Evolutionary conservation across 2,113 vertebrate species (phyloP), one percentile per base, ranked within the genome.

Genomic region (Asarcornis scutulata): DNA sequence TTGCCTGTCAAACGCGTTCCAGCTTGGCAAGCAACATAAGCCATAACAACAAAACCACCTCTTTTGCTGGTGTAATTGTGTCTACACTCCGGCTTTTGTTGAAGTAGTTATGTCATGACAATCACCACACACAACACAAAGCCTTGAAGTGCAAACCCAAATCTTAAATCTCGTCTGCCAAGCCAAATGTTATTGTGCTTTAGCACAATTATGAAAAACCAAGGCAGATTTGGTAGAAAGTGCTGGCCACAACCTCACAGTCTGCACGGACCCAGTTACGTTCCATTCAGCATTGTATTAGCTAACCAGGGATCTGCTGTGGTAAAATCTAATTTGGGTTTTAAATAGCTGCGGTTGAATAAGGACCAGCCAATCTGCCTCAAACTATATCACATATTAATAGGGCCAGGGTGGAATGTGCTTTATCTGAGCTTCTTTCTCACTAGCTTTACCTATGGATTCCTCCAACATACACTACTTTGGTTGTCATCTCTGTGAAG

Each of bases 101-200:
- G 85, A 90, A 95, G 64, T 52, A 55, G 55, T 78, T 86, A 74
- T 66, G 59, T 74, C 59, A 56, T 90, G 74, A 92, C 93, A 94
- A 75, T 74, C 83, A 78, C 52, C 18, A 52, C 42, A 52, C 32
- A 34, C 52, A 80, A 81, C 13, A 78, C 69, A 86, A 86, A 86
- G 36, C 31, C 64, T 90, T 83, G 32, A 63, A 90, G 60, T 29
- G 56, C 62, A 90, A 93, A 81, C 52, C 32, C 13, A 78, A 92
- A 74, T 36, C 72, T 86, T 73, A 62, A 63, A 83, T 15, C 66
- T 63, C 60, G 32, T 75, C 66, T 89, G 31, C 15, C 27, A 58
- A 44, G 36, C 13, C 80, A 90, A 64, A 67, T 52, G 42, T 77
- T 67, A 22, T 40, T 3, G 0, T 60, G 42, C 52, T 84, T 67